Evolutionary conservation across 2,888 invertebrate genomes (phyloP).

Genomic region (Nephrotoma guestfalica): DNA sequence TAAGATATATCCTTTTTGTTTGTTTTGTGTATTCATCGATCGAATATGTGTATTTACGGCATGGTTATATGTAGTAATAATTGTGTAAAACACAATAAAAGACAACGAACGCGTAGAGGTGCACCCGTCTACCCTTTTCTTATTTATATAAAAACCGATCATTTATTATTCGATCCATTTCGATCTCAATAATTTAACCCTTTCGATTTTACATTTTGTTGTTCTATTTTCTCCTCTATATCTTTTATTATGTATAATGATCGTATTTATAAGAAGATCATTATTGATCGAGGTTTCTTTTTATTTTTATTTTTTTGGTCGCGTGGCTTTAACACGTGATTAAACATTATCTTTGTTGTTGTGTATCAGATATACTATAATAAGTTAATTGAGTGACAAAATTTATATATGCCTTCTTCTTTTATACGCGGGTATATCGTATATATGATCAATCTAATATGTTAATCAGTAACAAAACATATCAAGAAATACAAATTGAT

Average conservation of each 20-base stretch:
- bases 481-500: neutral
- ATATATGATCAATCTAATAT: neutral
- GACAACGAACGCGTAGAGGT: neutral
- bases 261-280: neutral
- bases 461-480: neutral
- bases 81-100: neutral
- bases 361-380: neutral
- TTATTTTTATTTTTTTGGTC: neutral
- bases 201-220: neutral
- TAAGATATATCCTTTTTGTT: neutral
- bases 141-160: neutral
- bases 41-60: neutral
- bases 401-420: neutral
- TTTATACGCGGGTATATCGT: neutral
- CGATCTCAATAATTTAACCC: conserved; percentile 1
- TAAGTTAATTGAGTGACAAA: conserved; percentile 3
- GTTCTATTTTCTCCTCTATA: neutral
- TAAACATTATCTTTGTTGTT: neutral
- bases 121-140: conserved; percentile 1
- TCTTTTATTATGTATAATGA: neutral
- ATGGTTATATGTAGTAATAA: neutral
- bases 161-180: neutral
- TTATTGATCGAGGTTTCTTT: neutral
- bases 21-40: neutral
- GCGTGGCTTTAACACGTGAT: conserved; percentile 3